Conservation (phyloP, 2,888 invertebrate species). For the Caenorhabditis sp. region DNA sequence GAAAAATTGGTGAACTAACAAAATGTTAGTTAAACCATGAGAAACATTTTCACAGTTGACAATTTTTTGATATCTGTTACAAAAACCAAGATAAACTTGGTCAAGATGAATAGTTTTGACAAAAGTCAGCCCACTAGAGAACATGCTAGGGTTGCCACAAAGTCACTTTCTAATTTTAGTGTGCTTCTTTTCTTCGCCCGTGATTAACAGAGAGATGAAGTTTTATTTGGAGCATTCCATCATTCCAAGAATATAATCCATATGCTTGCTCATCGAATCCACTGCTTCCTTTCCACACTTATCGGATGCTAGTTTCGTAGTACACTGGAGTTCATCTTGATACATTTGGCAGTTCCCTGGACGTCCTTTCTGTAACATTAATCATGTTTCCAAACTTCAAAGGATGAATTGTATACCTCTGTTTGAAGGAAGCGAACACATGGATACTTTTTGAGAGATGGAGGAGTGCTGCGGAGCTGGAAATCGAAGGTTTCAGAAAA, state of each 20-base stretch:
- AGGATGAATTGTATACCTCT: constrained; percentile 3
- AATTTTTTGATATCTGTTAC: no score
- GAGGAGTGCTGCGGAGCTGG: constrained; percentile 34
- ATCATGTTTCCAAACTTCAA: neutral
- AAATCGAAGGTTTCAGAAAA: neutral
- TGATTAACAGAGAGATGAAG: neutral
- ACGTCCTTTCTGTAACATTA: constrained; percentile 29
- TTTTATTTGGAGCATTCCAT: constrained; percentile 38
- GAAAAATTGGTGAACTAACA: no score
- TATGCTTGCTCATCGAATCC: constrained; percentile 31
- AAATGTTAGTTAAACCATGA: no score
- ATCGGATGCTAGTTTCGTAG: constrained; percentile 24
- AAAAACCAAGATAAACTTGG: no score
- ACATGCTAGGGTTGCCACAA: no score
- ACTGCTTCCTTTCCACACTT: constrained; percentile 34
- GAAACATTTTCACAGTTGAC: no score
- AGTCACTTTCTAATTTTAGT: no score
- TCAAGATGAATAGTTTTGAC: no score
- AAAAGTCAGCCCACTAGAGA: no score
- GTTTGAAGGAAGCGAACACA: constrained; percentile 43
- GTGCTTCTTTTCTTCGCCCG: no score
- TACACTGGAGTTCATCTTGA: constrained; percentile 48
- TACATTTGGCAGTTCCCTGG: constrained; percentile 61
- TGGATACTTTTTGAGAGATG: constrained; percentile 52
- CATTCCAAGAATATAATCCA: constrained; percentile 49